Evolutionary conservation across 1,140 invertebrate species (phyloP).

Genomic region (Eubasilissa regina): DNA sequence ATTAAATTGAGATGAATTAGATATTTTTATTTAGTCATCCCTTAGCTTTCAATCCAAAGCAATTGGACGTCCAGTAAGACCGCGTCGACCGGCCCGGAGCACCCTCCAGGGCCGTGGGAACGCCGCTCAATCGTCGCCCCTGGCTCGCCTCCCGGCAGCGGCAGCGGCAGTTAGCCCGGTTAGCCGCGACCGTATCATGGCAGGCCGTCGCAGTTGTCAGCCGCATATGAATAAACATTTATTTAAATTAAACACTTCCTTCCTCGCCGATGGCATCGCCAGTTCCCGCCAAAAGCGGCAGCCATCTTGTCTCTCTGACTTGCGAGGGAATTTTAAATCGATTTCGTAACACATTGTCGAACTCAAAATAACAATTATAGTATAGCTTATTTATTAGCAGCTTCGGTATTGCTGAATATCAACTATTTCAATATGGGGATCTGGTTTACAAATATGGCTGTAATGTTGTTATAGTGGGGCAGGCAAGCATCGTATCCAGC

Average conservation of each 20-base stretch:
- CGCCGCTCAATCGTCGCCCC: too few species aligned
- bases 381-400: too few species aligned
- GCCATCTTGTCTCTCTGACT: conserved; percentile 28
- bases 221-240: conserved; percentile 59
- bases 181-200: not conserved
- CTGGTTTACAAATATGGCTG: too few species aligned
- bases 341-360: too few species aligned
- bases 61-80: not conserved
- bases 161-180: not conserved
- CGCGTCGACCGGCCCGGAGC: not conserved
- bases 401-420: too few species aligned
- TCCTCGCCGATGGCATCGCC: conserved; percentile 44
- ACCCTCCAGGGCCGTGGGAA: conserved; percentile 12
- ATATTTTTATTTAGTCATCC: not conserved
- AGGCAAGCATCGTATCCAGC: too few species aligned
- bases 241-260: conserved; percentile 60
- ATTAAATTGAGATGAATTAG: too few species aligned
- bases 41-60: not conserved
- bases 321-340: too few species aligned
- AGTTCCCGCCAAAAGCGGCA: conserved; percentile 26
- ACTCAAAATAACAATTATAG: too few species aligned
- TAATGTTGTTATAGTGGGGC: too few species aligned
- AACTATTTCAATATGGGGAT: too few species aligned
- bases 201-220: conserved; percentile 41
- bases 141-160: not conserved